A percentile compares a stretch with the other conserved stretches of the same genome.
phyloP scores from a whole-genome alignment of 1,140 invertebrate genomes.

The Drosophila parabipectinata region DNA sequence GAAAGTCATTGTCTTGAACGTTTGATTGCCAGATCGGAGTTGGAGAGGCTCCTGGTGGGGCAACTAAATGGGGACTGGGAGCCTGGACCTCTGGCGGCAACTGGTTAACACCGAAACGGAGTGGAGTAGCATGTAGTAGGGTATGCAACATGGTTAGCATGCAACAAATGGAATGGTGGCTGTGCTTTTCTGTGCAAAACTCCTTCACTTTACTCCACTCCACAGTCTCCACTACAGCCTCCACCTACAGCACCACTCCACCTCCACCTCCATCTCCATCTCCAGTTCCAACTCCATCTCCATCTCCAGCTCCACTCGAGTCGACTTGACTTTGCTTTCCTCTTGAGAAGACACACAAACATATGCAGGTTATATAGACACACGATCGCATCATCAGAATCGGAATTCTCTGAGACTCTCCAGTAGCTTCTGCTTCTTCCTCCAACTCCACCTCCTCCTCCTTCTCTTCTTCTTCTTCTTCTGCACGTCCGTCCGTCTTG shows the following conservation, averaged over 20 bases:
- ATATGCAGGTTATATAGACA: constrained; percentile 21
- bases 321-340: constrained; percentile 32
- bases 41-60: constrained; percentile 18
- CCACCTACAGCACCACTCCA: not conserved
- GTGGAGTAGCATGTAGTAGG: constrained; percentile 28
- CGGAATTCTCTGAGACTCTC: constrained; percentile 59
- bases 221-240: constrained; percentile 1
- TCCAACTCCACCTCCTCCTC: constrained; percentile 14
- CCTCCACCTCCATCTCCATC: not conserved
- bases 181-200: constrained; percentile 53
- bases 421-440: constrained; percentile 59
- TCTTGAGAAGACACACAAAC: constrained; percentile 32
- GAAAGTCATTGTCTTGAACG: constrained; percentile 74
- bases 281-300: not conserved
- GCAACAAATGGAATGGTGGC: not conserved
- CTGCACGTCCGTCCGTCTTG: constrained; percentile 41
- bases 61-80: not conserved
- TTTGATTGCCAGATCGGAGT: constrained; percentile 36
- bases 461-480: constrained; percentile 31
- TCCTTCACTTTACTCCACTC: constrained; percentile 23
- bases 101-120: constrained; percentile 50
- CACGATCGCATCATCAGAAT: constrained; percentile 67
- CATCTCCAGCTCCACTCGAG: constrained; percentile 22
- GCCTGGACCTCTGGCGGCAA: constrained; percentile 21
- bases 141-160: too few relatives aligned